Evolutionary conservation across 2,888 invertebrate species (phyloP).

Genomic region (Caenorhabditis angaria): DNA sequence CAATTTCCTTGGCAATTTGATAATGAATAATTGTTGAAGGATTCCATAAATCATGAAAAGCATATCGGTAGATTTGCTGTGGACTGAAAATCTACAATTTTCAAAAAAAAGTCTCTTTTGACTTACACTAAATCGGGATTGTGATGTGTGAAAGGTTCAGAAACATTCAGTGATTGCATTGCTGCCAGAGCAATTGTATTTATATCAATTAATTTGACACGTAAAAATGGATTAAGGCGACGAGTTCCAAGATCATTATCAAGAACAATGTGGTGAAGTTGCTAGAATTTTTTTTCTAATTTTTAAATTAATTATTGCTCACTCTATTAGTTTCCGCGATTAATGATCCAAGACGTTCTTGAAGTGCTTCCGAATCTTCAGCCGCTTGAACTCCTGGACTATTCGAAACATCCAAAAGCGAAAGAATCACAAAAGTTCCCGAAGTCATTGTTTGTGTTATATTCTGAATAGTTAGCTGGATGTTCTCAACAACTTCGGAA

Average conservation of each 20-base stretch:
- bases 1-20: conserved; percentile 58
- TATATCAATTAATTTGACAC: conserved; percentile 56
- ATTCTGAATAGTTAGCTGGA: conserved; percentile 51
- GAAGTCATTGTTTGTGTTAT: conserved; percentile 52
- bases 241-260: conserved; percentile 54
- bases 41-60: conserved; percentile 64
- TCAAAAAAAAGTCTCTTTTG: not conserved
- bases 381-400: conserved; percentile 61
- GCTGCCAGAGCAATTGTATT: conserved; percentile 58
- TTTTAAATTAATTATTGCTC: not conserved
- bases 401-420: conserved; percentile 55
- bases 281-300: conserved; percentile 31
- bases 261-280: conserved; percentile 53
- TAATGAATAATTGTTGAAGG: conserved; percentile 64
- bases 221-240: conserved; percentile 43
- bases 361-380: conserved; percentile 53
- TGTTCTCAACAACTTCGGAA: conserved; percentile 52
- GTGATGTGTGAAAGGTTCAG: conserved; percentile 64
- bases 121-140: conserved; percentile 52
- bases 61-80: conserved; percentile 55
- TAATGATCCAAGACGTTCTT: conserved; percentile 46
- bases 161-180: conserved; percentile 58
- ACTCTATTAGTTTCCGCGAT: conserved; percentile 59
- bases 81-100: conserved; percentile 38
- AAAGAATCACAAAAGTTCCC: conserved; percentile 57